These are phyloP conservation scores for Taurulus bubalis DNA, from an alignment of 2,113 vertebrate genomes.

Conservation along the genomic window DNA sequence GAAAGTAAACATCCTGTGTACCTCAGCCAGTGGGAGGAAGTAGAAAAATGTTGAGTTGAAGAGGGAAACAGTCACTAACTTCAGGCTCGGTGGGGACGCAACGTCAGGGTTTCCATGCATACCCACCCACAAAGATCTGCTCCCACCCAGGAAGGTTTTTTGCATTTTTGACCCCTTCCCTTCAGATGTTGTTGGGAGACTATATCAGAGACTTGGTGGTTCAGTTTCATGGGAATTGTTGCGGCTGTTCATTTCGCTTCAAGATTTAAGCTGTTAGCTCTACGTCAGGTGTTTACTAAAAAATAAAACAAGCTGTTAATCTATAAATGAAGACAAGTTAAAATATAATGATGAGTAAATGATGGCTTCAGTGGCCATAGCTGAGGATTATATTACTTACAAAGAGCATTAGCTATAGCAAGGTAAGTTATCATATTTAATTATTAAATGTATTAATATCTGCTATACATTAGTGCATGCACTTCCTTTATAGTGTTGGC, in stretches of 20 bases:
- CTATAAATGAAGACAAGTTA: background rate
- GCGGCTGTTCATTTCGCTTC: too few species aligned
- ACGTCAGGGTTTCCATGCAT: background rate
- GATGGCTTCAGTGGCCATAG: background rate
- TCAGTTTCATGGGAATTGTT: too few species aligned
- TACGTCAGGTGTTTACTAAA: background rate
- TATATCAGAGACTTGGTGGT: too few species aligned
- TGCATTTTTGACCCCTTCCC: background rate
- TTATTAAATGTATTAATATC: background rate
- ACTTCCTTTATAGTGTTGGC: background rate
- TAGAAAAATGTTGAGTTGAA: slow-evolving; percentile 21
- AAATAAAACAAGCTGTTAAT: too few species aligned
- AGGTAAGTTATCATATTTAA: background rate
- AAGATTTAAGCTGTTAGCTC: too few species aligned
- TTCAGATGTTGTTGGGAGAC: too few species aligned
- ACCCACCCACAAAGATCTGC: background rate
- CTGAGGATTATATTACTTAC: background rate
- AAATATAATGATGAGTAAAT: background rate
- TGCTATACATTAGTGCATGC: background rate
- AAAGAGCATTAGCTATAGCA: background rate
- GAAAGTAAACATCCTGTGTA: slow-evolving; percentile 76
- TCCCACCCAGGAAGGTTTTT: background rate
- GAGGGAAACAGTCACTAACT: background rate
- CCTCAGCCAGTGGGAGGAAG: slow-evolving; percentile 61
- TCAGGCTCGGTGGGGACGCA: background rate